Percentiles rank a stretch among this genome's conserved stretches.
Evolutionary conservation across 2,113 vertebrate species (phyloP).

Genomic region (Nanorana parkeri): DNA sequence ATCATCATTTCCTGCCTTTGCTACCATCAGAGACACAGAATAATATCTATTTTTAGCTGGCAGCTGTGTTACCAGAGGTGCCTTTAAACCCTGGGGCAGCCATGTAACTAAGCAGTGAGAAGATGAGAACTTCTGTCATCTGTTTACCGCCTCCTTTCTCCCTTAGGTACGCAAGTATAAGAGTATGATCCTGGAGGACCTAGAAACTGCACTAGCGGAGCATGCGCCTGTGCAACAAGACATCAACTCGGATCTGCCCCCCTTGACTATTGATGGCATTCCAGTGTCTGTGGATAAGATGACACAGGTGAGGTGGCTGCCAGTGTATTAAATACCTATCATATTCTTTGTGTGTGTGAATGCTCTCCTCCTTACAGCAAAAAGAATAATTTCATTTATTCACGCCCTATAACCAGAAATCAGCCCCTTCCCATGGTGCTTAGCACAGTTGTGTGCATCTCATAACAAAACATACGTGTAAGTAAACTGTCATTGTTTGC

Average conservation of each 20-base stretch:
- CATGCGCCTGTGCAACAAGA: conserved; percentile 93
- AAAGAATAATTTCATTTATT: too few relatives aligned
- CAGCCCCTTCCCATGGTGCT: too few relatives aligned
- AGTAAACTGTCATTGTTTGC: too few relatives aligned
- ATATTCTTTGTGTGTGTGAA: too few relatives aligned
- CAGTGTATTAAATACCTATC: too few relatives aligned
- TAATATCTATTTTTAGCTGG: conserved; percentile 57
- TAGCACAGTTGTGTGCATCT: too few relatives aligned
- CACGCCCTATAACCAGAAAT: too few relatives aligned
- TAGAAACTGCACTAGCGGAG: conserved; percentile 93
- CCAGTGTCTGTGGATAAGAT: conserved; percentile 99
- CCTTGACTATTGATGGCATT: conserved; percentile 96
- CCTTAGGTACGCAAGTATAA: conserved; percentile 97
- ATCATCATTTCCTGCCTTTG: conserved; percentile 64
- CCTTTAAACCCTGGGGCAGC: neutral
- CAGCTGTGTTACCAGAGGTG: conserved; percentile 23
- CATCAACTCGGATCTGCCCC: conserved; percentile 91
- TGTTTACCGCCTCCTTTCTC: conserved; percentile 52
- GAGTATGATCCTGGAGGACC: conserved; percentile 94
- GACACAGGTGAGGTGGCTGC: conserved; percentile 87
- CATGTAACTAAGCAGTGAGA: conserved; percentile 60
- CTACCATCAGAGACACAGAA: neutral
- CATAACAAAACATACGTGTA: too few relatives aligned
- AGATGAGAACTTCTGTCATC: neutral
- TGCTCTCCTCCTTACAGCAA: neutral